Conservation (phyloP, 2,888 invertebrate species). For the Xanthorhoe designata region DNA sequence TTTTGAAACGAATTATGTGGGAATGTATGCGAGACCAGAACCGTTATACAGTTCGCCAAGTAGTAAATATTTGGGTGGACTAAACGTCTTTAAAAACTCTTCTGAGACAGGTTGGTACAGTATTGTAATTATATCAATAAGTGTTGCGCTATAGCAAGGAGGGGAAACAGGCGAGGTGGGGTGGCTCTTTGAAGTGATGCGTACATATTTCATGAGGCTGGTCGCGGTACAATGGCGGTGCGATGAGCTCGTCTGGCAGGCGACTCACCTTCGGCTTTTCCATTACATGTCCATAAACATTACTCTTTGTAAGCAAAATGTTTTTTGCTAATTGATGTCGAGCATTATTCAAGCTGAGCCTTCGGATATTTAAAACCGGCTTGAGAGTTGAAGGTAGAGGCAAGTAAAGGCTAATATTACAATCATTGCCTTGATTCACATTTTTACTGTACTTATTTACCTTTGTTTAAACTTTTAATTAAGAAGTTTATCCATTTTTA, state of each 20-base stretch:
- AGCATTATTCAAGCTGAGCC: conserved; percentile 23
- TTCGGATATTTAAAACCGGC: conserved; percentile 11
- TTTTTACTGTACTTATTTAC: background rate
- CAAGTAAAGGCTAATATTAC: conserved; percentile 3
- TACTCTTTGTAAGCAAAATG: conserved; percentile 26
- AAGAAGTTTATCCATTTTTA: background rate
- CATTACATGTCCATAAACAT: conserved; percentile 47
- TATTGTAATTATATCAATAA: conserved; percentile 44
- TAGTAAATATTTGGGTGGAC: conserved; percentile 41
- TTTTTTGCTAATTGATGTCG: conserved; percentile 32
- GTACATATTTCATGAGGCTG: conserved; percentile 82
- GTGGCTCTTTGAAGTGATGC: conserved; percentile 73
- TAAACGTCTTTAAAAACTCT: conserved; percentile 12
- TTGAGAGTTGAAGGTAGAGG: conserved; percentile 14
- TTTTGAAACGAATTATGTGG: conserved; percentile 60
- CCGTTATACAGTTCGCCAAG: conserved; percentile 53
- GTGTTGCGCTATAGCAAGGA: conserved; percentile 45
- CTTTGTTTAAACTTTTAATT: background rate
- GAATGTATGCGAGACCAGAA: conserved; percentile 52
- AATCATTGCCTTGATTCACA: background rate
- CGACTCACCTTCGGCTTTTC: conserved; percentile 59
- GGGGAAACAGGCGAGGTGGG: conserved; percentile 47
- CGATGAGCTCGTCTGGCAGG: conserved; percentile 79
- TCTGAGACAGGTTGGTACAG: conserved; percentile 4
- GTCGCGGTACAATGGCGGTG: conserved; percentile 77